A percentile compares a stretch with the other conserved stretches of the same genome.
phyloP scores from a whole-genome alignment of 2,888 invertebrate species.

The Schizaphis graminum region DNA sequence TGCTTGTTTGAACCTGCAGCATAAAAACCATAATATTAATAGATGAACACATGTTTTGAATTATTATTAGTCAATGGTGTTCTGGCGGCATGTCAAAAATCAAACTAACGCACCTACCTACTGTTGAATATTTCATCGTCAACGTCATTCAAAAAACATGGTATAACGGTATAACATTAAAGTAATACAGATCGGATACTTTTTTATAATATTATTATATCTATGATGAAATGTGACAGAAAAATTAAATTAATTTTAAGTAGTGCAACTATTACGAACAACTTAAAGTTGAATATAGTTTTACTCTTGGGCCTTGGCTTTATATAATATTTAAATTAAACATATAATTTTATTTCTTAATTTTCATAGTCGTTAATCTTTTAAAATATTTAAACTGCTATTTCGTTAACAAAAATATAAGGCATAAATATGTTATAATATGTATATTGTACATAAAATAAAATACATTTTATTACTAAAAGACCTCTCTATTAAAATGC shows the following conservation, averaged over 20 bases:
- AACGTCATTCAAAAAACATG: not conserved
- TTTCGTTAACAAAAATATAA: not conserved
- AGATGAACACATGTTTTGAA: constrained; percentile 57
- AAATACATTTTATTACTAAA: not conserved
- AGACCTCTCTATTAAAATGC: not conserved
- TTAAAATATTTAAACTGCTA: not conserved
- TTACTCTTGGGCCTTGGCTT: not conserved
- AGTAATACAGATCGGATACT: not conserved
- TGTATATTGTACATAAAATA: not conserved
- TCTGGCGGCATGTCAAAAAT: constrained; percentile 56
- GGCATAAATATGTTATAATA: not conserved
- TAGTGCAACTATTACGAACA: not conserved
- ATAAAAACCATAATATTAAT: constrained; percentile 55
- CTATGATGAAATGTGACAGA: not conserved
- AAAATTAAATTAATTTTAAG: not conserved
- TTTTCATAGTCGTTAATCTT: not conserved
- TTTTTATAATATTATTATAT: not conserved
- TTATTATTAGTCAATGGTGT: constrained; percentile 55
- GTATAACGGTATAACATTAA: not conserved
- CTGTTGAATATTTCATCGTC: not conserved
- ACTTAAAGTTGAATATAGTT: not conserved
- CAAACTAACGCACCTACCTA: constrained; percentile 28
- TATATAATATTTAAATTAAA: not conserved
- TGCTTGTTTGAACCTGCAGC: not conserved
- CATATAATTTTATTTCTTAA: not conserved